Base-by-base conservation (phyloP, 2,113 vertebrate genomes). In the Oenanthe oenanthe region DNA sequence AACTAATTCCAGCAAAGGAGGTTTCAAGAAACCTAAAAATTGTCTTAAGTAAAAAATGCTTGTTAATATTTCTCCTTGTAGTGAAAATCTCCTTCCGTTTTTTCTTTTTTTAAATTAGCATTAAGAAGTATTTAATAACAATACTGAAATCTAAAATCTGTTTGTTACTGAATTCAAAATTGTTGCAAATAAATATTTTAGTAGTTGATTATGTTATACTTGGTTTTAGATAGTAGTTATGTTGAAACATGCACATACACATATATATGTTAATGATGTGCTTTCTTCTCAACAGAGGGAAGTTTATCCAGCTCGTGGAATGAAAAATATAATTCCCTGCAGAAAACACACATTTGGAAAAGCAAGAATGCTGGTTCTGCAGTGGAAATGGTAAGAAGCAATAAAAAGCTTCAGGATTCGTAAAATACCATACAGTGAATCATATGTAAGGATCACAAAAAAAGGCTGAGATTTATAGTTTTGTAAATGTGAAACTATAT, bases 281-380 rank as follows among this genome's bases (percentile, higher is more conserved):
- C 83, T 93, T 93, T 87, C 34, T 93, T 92, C 96, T 87, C 87
- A 77, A 88, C 97, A 99, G 99, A 99, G 88, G 99, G 99, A 97
- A 99, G 99, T 96, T 98, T 99, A 97, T 99, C 99, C 90, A 99
- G 98, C 97, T 99, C 99, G 17, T 98, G 99, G 98, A 99, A 99
- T 99, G 99, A 99, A 96, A 99, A 99, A 89, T 99, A 99, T 93
- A 99, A 96, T 97, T 98, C 98, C 76, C 97, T 99, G 89, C 98
- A 99, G 84, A 99, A 99, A 98, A 98, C 99, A 60, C 99, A 99
- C 75, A 98, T 98, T 97, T 99, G 98, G 97, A 98, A 99, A 97
- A 98, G 98, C 97, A 98, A 98, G 76, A 99, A 98, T 96, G 97
- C 97, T 90, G 97, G 98, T 66, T 96, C 98, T 83, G 94, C 98